Evolutionary conservation across 2,797 vertebrate genomes (phyloP).

Genomic region (Tenualosa ilisha): DNA sequence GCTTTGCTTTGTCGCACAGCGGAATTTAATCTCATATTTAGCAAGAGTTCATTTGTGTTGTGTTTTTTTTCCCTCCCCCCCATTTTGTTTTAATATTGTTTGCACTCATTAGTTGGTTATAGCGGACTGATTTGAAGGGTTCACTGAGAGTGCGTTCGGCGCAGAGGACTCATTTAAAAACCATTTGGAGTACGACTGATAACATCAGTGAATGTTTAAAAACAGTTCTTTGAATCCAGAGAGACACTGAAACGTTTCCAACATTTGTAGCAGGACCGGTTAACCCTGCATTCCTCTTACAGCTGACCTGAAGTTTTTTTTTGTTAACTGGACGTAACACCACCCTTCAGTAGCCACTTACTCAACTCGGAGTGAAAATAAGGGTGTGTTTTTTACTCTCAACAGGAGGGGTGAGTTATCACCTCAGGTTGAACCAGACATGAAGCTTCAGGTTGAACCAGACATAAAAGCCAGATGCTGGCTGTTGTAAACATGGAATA

Average conservation of each 20-base stretch:
- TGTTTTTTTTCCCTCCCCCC: not conserved
- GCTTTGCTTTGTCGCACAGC: slow-evolving; percentile 26
- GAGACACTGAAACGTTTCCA: not conserved
- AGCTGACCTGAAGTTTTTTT: not conserved
- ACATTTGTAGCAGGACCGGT: not conserved
- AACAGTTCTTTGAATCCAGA: not conserved
- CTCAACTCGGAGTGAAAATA: not conserved
- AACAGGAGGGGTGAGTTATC: not conserved
- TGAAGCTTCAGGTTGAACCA: not conserved
- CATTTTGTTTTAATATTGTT: not conserved
- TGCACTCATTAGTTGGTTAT: slow-evolving; percentile 1
- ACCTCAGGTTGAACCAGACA: not conserved
- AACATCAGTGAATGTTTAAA: not conserved
- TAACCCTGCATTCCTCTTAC: not conserved
- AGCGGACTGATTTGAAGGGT: not conserved
- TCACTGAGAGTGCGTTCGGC: not conserved
- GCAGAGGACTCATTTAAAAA: not conserved
- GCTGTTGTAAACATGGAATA: not conserved
- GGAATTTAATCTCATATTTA: slow-evolving; percentile 32
- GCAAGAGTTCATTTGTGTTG: slow-evolving; percentile 3
- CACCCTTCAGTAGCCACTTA: not conserved
- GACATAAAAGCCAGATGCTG: not conserved
- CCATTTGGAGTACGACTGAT: not conserved
- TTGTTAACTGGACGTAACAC: not conserved
- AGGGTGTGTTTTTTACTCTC: not conserved